phyloP scores from a whole-genome alignment of 2,888 invertebrate species.

The Julus scanicus region DNA sequence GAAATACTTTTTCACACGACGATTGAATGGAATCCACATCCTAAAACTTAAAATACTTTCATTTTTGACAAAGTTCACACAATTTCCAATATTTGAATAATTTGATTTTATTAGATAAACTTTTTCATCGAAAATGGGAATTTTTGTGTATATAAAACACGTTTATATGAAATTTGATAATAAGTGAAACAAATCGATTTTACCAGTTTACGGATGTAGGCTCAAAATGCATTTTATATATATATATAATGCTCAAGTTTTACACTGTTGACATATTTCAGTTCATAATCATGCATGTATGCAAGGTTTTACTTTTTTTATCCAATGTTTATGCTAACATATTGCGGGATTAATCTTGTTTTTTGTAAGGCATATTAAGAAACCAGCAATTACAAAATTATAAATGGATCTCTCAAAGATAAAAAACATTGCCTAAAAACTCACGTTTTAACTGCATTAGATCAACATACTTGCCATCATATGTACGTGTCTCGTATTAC shows the following conservation, averaged over 20 bases:
- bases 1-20: too few species aligned
- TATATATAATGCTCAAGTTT: neutral
- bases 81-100: too few species aligned
- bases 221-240: neutral
- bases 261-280: neutral
- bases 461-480: neutral
- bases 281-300: neutral
- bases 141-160: neutral
- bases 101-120: too few species aligned
- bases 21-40: too few species aligned
- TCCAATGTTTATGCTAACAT: neutral
- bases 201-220: neutral
- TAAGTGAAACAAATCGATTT: neutral
- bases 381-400: neutral
- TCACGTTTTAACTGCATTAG: conserved; percentile 22
- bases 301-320: neutral
- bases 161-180: neutral
- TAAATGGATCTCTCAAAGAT: neutral
- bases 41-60: too few species aligned
- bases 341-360: neutral
- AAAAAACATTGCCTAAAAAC: neutral
- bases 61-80: too few species aligned
- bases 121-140: too few species aligned
- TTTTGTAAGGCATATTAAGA: neutral
- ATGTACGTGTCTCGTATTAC: neutral